Evolutionary conservation across 1,140 invertebrate genomes (phyloP).

Genomic region (Teleopsis dalmanni): DNA sequence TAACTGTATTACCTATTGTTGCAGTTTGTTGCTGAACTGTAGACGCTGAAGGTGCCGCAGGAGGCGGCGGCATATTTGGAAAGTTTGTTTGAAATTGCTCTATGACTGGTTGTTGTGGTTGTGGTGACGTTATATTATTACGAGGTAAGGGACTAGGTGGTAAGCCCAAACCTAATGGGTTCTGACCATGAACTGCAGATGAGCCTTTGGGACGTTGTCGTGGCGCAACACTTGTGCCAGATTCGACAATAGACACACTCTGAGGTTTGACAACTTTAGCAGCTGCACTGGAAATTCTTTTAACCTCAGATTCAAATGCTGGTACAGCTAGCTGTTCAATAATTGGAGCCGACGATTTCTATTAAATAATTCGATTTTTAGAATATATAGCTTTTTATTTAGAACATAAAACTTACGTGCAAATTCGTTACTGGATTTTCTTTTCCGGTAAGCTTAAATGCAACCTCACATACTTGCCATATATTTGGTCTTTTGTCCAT

Average conservation of each 20-base stretch:
- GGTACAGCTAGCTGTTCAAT: constrained; percentile 59
- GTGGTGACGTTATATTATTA: constrained; percentile 40
- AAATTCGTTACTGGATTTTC: constrained; percentile 77
- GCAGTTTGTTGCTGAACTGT: constrained; percentile 12
- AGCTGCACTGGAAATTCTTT: constrained; percentile 49
- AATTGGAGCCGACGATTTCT: constrained; percentile 60
- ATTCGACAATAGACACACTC: constrained; percentile 50
- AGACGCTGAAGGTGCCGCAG: constrained; percentile 33
- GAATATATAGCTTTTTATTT: background rate
- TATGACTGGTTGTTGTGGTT: constrained; percentile 32
- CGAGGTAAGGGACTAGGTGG: constrained; percentile 46
- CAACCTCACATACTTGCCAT: constrained; percentile 76
- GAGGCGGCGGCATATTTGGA: constrained; percentile 31
- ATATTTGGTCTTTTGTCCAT: constrained; percentile 78
- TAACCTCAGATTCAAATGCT: constrained; percentile 58
- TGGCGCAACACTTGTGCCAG: constrained; percentile 72
- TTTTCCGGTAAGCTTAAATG: constrained; percentile 65
- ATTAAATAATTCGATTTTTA: background rate
- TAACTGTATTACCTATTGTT: constrained; percentile 17
- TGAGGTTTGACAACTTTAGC: constrained; percentile 39
- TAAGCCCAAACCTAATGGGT: constrained; percentile 45
- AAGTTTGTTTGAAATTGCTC: constrained; percentile 44
- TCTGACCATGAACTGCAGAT: constrained; percentile 41
- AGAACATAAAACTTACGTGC: constrained; percentile 53
- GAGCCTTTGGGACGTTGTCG: constrained; percentile 72